A percentile compares a stretch with the other conserved stretches of the same genome.
phyloP scores from a whole-genome alignment of 92 coral and sea anemone species.

The Virgularia gustaviana region DNA sequence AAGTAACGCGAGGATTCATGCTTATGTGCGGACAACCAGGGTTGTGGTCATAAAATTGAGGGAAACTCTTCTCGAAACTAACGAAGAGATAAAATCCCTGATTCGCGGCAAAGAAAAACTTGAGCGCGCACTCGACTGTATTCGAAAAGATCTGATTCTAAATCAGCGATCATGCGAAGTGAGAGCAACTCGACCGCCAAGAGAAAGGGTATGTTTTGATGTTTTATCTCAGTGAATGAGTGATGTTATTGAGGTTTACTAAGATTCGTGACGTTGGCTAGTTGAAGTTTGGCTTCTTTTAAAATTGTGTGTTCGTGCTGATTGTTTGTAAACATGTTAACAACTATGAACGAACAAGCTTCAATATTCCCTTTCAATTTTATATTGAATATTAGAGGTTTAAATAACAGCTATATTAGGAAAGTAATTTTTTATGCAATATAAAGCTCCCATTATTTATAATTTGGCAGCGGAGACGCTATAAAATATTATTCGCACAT shows the following conservation, averaged over 20 bases:
- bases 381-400: neutral
- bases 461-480: too few species aligned
- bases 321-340: neutral
- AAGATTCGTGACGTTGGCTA: neutral
- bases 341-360: neutral
- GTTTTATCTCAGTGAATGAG: neutral
- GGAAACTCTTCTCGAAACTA: conserved; percentile 88
- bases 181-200: conserved; percentile 73
- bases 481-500: too few species aligned
- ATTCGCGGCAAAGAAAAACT: conserved; percentile 84
- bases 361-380: neutral
- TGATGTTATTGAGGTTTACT: neutral
- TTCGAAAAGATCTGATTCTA: conserved; percentile 83
- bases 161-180: conserved; percentile 68
- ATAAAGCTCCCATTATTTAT: too few species aligned
- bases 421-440: neutral
- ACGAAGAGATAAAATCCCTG: conserved; percentile 92
- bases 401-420: neutral
- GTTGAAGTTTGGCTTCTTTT: neutral
- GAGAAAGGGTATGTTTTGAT: conserved; percentile 73
- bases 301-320: neutral
- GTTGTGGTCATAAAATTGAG: conserved; percentile 88
- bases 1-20: conserved; percentile 91
- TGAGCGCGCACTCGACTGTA: conserved; percentile 83
- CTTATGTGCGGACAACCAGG: conserved; percentile 93